Percentiles rank a stretch among this genome's conserved stretches.
Evolutionary conservation across 2,888 invertebrate species (phyloP).

Genomic region (Macaria liturata): DNA sequence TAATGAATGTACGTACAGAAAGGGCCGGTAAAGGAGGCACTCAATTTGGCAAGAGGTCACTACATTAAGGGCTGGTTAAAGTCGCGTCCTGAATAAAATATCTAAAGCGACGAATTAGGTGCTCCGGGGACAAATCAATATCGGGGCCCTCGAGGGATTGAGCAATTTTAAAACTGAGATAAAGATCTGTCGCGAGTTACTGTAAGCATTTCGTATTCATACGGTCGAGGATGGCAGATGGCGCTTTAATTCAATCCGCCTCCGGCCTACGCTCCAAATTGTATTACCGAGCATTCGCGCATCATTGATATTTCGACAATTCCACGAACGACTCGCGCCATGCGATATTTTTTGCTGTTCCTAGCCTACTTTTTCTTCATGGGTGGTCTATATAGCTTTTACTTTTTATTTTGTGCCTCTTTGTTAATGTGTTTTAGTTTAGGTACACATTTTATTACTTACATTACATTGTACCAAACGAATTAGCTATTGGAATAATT

Average conservation of each 20-base stretch:
- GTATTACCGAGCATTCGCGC: constrained; percentile 80
- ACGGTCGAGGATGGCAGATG: constrained; percentile 79
- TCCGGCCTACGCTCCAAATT: constrained; percentile 79
- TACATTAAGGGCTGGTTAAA: constrained; percentile 52
- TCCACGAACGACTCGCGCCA: constrained; percentile 50
- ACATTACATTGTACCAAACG: no score
- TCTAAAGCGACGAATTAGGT: constrained; percentile 71
- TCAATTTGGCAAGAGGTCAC: constrained; percentile 36
- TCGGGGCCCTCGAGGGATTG: constrained; percentile 70
- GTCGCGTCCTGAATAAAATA: constrained; percentile 68
- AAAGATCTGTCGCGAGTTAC: constrained; percentile 74
- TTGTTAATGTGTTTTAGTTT: no score
- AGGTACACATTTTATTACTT: no score
- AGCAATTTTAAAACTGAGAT: constrained; percentile 82
- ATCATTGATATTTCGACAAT: constrained; percentile 82
- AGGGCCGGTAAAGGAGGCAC: constrained; percentile 31
- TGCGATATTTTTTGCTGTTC: no score
- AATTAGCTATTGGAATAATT: no score
- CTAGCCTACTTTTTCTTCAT: no score
- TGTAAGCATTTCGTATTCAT: constrained; percentile 80
- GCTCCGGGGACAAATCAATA: constrained; percentile 77
- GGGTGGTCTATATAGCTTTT: no score
- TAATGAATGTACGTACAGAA: constrained; percentile 33
- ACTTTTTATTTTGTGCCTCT: no score
- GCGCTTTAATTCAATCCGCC: constrained; percentile 81